Conservation (phyloP, 2,797 vertebrate genomes). For the Hozukius guyotensis region DNA sequence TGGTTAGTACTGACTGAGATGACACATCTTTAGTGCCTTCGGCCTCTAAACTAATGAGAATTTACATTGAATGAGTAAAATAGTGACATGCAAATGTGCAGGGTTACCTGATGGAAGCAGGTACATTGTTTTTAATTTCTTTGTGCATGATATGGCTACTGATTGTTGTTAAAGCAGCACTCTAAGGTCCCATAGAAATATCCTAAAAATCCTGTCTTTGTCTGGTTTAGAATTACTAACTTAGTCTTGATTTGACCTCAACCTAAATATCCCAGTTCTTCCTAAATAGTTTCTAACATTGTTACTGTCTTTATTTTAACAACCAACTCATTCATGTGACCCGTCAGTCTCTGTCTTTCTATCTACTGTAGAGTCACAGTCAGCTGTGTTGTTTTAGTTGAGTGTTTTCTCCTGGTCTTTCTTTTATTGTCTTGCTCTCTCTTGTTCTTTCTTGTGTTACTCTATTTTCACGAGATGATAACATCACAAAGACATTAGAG, state of each 20-base stretch:
- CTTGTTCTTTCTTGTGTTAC: not conserved
- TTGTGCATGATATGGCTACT: not conserved
- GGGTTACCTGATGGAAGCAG: no score
- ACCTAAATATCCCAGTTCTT: not conserved
- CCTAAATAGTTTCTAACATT: not conserved
- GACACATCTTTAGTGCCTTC: not conserved
- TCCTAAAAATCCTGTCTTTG: not conserved
- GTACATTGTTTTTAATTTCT: not conserved
- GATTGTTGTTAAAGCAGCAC: not conserved
- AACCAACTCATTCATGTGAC: not conserved
- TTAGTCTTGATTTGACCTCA: not conserved
- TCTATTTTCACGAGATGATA: not conserved
- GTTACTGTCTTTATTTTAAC: not conserved
- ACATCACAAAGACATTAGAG: not conserved
- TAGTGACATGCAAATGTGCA: no score
- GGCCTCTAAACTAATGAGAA: not conserved
- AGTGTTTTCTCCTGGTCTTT: conserved; percentile 2
- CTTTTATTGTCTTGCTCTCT: not conserved
- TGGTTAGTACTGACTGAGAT: not conserved
- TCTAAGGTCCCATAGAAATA: not conserved
- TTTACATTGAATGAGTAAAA: not conserved
- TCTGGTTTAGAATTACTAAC: not conserved
- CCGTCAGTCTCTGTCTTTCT: not conserved
- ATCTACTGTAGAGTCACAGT: not conserved
- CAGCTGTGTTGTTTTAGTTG: conserved; percentile 22